Evolutionary conservation across 2,113 vertebrate species (phyloP).

Genomic region (Antechinus stuartii): DNA sequence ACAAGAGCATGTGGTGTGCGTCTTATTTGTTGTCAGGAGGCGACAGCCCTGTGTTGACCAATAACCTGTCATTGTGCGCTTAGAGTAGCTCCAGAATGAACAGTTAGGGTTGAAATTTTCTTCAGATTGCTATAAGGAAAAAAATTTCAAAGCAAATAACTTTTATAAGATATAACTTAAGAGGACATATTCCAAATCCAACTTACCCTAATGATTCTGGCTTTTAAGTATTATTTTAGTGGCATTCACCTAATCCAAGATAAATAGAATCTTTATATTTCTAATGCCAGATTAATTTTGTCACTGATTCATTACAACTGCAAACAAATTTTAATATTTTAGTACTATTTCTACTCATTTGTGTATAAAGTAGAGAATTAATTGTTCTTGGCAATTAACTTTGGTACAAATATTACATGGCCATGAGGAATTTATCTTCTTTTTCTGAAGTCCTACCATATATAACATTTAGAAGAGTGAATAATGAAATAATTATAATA

Average conservation of each 20-base stretch:
- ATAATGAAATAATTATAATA: slow-evolving; percentile 66
- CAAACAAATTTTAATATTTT: slow-evolving; percentile 72
- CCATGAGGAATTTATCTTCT: slow-evolving; percentile 68
- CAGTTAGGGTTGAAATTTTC: slow-evolving; percentile 99
- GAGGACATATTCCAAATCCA: slow-evolving; percentile 39
- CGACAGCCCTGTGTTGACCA: slow-evolving; percentile 99
- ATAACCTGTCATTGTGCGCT: slow-evolving; percentile 94
- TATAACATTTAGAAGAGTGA: slow-evolving; percentile 53
- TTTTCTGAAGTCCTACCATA: slow-evolving; percentile 63
- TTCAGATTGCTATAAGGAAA: slow-evolving; percentile 91
- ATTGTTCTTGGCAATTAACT: slow-evolving; percentile 72
- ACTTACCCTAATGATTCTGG: slow-evolving; percentile 39
- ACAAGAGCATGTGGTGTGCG: slow-evolving; percentile 97
- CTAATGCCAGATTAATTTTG: slow-evolving; percentile 59
- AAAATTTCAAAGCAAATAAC: slow-evolving; percentile 76
- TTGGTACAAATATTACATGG: slow-evolving; percentile 46
- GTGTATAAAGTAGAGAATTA: slow-evolving; percentile 74
- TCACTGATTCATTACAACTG: slow-evolving; percentile 72
- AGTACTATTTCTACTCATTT: slow-evolving; percentile 72
- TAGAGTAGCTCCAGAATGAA: slow-evolving; percentile 99
- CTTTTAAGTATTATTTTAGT: slow-evolving; percentile 62
- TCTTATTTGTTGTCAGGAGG: slow-evolving; percentile 93
- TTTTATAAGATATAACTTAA: slow-evolving; percentile 57
- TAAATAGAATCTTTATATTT: slow-evolving; percentile 60
- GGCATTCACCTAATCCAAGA: slow-evolving; percentile 41